Evolutionary conservation across 1,140 invertebrate genomes (phyloP), one percentile per base, ranked within the genome.

Genomic region (Nasonia vitripennis): DNA sequence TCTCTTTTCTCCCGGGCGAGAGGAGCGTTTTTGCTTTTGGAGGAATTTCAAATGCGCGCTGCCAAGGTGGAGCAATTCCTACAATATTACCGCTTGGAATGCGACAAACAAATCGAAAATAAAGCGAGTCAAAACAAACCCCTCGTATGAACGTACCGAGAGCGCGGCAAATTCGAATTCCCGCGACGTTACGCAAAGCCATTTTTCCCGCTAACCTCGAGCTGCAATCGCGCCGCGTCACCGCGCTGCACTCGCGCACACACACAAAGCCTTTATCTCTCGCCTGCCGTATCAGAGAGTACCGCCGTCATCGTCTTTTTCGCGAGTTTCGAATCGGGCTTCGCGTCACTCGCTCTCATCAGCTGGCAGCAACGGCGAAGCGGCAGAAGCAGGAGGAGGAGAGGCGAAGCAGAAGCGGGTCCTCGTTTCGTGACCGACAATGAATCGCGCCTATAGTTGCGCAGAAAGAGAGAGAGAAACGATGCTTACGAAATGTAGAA

Each of bases 341-440:
- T 62, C 17, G 55, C 55, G 20, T 62, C 14, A 62, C 48, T 10
- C 12, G 48, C 48, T 12, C 48, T 12, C 48, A 12, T 51, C 48
- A 51, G 48, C 48, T 51, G 48, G 48, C 48, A 62, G 55, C 4
- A 62, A 20, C 17, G 14, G 17, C 4, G 14, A 17, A 55, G 5
- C 2, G 17, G 51, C 1, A 55, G 51, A 55, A 17, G 55, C n/a
- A 62, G 55, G n/a, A 62, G 55, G n/a, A 62, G 55, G 17, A 20
- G 17, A 17, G 20, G 17, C 14, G 6, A 20, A 62, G 48, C 45
- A 82, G 37, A 27, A 82, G 48, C 81, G 71, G 71, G 45, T 83
- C 73, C 81, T 77, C 81, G 81, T 83, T 83, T 83, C 81, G 73
- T 77, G 81, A 83, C 74, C 73, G 81, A 83, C 12, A 23, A 73